Conservation (phyloP, 2,797 vertebrate genomes). For the Takifugu ocellatus region DNA sequence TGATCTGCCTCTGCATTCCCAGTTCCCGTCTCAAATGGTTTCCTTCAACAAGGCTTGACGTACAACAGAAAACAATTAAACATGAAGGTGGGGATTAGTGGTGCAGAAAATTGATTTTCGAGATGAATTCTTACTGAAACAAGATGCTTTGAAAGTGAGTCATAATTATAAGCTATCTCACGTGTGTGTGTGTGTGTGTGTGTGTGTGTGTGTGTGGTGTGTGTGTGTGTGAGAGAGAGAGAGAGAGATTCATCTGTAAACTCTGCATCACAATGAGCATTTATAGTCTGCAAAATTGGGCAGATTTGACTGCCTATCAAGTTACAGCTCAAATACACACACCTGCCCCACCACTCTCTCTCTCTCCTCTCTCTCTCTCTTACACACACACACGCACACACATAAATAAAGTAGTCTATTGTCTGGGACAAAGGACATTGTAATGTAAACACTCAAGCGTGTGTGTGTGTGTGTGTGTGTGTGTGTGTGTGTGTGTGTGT, state of each 20-base stretch:
- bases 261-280: too few species aligned
- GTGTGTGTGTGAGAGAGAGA: neutral
- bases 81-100: conserved; percentile 38
- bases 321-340: conserved; percentile 30
- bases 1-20: conserved; percentile 28
- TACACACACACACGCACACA: neutral
- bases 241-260: too few species aligned
- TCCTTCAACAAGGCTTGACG: conserved; percentile 47
- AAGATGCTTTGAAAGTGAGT: conserved; percentile 31
- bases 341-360: neutral
- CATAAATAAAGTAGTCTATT: conserved; percentile 7
- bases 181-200: conserved; percentile 1
- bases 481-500: conserved; percentile 23
- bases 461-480: conserved; percentile 29
- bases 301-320: conserved; percentile 26
- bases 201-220: neutral
- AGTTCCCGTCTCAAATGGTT: conserved; percentile 33
- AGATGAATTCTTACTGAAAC: conserved; percentile 59
- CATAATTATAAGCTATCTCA: conserved; percentile 29
- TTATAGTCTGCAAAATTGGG: neutral
- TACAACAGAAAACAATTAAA: conserved; percentile 65
- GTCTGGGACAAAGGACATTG: conserved; percentile 23
- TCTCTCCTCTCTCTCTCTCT: too few species aligned
- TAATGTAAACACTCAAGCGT: conserved; percentile 30
- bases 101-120: conserved; percentile 71